Percentiles rank a stretch among this genome's conserved stretches.
These are phyloP conservation scores for Gobio gobio DNA, from an alignment of 2,113 vertebrate species.

Conservation along the genomic window DNA sequence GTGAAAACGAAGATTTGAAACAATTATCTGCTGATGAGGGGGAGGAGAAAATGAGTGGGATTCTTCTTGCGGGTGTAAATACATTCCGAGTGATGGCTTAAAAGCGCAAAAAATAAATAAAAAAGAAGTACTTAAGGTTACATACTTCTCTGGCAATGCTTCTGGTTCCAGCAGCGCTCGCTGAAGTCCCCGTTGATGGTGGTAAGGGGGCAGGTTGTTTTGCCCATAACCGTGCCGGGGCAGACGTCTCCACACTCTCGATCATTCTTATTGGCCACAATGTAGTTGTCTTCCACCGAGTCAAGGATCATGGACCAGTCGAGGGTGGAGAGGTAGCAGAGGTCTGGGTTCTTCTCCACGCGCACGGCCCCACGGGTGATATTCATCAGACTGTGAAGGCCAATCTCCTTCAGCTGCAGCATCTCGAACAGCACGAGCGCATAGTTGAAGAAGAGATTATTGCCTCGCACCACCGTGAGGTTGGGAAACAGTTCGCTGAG, in stretches of 20 bases:
- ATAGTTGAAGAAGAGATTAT: constrained; percentile 95
- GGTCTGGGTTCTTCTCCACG: constrained; percentile 94
- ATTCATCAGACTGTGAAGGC: constrained; percentile 93
- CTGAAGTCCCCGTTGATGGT: constrained; percentile 92
- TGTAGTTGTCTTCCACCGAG: constrained; percentile 93
- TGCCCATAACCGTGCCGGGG: constrained; percentile 84
- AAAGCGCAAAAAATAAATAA: not conserved
- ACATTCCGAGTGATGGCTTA: not conserved
- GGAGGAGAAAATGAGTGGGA: not conserved
- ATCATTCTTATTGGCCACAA: constrained; percentile 90
- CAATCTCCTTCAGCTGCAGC: constrained; percentile 93
- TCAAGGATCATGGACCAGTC: constrained; percentile 97
- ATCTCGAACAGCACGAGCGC: constrained; percentile 96
- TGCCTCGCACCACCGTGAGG: constrained; percentile 93
- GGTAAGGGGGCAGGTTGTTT: constrained; percentile 86
- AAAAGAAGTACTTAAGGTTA: not conserved
- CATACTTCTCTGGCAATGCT: constrained; percentile 92
- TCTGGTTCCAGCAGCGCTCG: constrained; percentile 93
- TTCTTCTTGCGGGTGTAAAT: not conserved
- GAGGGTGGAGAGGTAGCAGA: constrained; percentile 94
- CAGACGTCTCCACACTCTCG: constrained; percentile 94
- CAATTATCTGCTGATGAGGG: not conserved
- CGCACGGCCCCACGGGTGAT: constrained; percentile 92
- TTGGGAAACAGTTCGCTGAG: constrained; percentile 93
- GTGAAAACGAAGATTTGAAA: constrained; percentile 1